Evolutionary conservation across 1,140 invertebrate genomes (phyloP).

Genomic region (Thaumetopoea pityocampa): DNA sequence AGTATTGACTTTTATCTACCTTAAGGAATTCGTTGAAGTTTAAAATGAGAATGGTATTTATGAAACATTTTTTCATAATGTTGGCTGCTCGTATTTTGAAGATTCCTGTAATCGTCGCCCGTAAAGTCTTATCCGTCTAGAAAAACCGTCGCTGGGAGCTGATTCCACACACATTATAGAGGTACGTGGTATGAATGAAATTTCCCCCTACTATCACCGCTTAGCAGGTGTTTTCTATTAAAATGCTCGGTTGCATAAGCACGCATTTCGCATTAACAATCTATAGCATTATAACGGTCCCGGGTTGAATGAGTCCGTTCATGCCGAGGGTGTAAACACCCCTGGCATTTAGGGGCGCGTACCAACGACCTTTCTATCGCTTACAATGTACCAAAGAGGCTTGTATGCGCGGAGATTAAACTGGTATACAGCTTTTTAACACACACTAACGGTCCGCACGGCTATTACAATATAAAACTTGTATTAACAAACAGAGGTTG

Average conservation of each 20-base stretch:
- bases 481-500: slow-evolving; percentile 59
- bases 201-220: too few relatives aligned
- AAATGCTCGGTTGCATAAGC: slow-evolving; percentile 33
- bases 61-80: too few relatives aligned
- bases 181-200: too few relatives aligned
- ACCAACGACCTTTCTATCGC: slow-evolving; percentile 28
- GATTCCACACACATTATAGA: too few relatives aligned
- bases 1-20: too few relatives aligned
- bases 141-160: too few relatives aligned
- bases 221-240: slow-evolving; percentile 49
- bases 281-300: slow-evolving; percentile 58
- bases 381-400: slow-evolving; percentile 4
- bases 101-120: too few relatives aligned
- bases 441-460: slow-evolving; percentile 44
- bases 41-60: too few relatives aligned
- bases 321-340: slow-evolving; percentile 32
- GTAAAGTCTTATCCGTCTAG: too few relatives aligned
- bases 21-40: too few relatives aligned
- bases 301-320: slow-evolving; percentile 41
- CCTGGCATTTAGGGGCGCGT: slow-evolving; percentile 21
- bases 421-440: slow-evolving; percentile 39
- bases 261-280: too few relatives aligned
- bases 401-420: slow-evolving; percentile 35
- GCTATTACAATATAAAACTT: slow-evolving; percentile 44
- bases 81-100: too few relatives aligned